Base-by-base conservation (phyloP, 2,797 vertebrate genomes). In the Aplochiton taeniatus region DNA sequence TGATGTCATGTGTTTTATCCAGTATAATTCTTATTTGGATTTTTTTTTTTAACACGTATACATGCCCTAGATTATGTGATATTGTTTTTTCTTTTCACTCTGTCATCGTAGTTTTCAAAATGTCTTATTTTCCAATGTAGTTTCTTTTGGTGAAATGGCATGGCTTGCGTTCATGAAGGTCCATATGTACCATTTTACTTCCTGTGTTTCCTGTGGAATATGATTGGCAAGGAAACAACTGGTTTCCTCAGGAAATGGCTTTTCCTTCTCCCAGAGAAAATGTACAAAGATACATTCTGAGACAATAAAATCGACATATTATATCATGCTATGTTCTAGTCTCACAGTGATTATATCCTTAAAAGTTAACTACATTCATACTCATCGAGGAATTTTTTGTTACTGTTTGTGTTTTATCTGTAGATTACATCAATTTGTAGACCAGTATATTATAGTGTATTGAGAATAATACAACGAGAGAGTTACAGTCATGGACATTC, bases 201-300 rank as follows among this genome's bases (percentile, higher is more conserved):
- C 83, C 75, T 83, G 73, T 73, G 4, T 74, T 81, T 79, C 65
- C 77, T 84, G 64, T 79, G 78, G 71, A 87, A 86, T 72, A 80
- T 66, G 71, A 66, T 64, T 86, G 83, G 85, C 74, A 31, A 3
- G 86, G 80, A 73, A 77, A 80, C 65, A 80, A 84, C 85, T 85
- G 72, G 67, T 69, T 81, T 82, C 56, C 66, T 74, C 75, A 84
- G 88, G 88, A 91, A 92, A 88, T 73, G 74, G 70, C 85, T 46
- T 56, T 64, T 75, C 73, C 65, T 74, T 74, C 55, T 75, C 69
- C 65, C 76, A 77, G 72, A 84, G 81, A 78, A 72, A 83, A 78
- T 66, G 68, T 72, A 74, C 78, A 74, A 71, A 75, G 69, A 55
- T 72, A 66, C 73, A 41, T 66, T 66, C 60, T 57, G 49, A 72